These are phyloP conservation scores for Epirrhoe alternata DNA, from an alignment of 2,888 invertebrate species.

Conservation along the genomic window DNA sequence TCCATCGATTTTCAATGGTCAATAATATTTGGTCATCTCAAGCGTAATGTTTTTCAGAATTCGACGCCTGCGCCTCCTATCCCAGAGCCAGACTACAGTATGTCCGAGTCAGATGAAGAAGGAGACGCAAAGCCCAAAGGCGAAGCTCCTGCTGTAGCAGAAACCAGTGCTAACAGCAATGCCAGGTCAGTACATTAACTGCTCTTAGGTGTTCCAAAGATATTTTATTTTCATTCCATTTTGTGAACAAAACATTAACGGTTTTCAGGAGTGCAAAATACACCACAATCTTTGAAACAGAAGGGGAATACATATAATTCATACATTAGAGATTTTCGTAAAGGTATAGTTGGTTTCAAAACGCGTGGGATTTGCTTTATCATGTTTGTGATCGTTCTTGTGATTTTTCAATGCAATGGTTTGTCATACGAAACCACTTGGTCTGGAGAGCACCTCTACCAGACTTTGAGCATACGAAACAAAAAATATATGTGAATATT, in stretches of 20 bases:
- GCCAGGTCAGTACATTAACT: constrained; percentile 77
- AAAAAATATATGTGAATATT: neutral
- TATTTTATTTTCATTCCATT: constrained; percentile 5
- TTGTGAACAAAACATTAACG: constrained; percentile 38
- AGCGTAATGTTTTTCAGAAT: constrained; percentile 58
- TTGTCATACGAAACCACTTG: neutral
- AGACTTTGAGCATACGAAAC: neutral
- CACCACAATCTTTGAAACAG: constrained; percentile 70
- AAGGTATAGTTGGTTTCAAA: constrained; percentile 41
- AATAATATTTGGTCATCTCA: neutral
- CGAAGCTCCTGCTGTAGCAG: constrained; percentile 82
- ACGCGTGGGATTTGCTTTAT: constrained; percentile 56
- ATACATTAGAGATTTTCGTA: constrained; percentile 32
- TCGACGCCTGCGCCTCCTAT: constrained; percentile 90
- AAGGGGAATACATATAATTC: constrained; percentile 60
- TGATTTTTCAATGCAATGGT: neutral
- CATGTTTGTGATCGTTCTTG: constrained; percentile 43
- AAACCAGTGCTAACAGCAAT: constrained; percentile 91
- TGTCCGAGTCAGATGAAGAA: constrained; percentile 93
- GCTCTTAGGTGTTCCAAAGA: constrained; percentile 1
- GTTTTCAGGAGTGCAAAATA: constrained; percentile 71
- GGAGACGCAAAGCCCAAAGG: constrained; percentile 85
- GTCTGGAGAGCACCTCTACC: neutral
- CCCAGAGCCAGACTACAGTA: constrained; percentile 96
- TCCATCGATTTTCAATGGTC: neutral